Base-by-base conservation (phyloP, 1,140 invertebrate species). In the Eriocheir sinensis region DNA sequence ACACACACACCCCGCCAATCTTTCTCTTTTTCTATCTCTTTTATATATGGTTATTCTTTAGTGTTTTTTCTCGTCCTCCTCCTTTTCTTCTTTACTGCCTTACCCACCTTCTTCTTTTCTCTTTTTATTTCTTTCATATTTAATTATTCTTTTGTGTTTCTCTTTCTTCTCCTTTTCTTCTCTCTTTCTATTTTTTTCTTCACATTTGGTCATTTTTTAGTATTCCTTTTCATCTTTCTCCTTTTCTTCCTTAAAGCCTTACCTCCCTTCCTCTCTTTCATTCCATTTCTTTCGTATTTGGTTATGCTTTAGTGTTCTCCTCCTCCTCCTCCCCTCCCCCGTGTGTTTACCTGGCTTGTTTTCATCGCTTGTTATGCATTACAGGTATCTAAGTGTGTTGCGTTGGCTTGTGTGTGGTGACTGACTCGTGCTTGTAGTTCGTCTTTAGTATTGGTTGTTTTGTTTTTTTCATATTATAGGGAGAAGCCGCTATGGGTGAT, bases 401-500 rank as follows among this genome's bases (percentile, higher is more conserved):
- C 6, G 27, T 72, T 48, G 60, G 6, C 60, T 72, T 21, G 27
- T n/a, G 27, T 72, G 60, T 72, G 48, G 48, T 53, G 48, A 9
- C 21, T 3, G n/a, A 72, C n/a, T n/a, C n/a, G n/a, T 72, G 27
- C n/a, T 1, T 72, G 21, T 72, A 72, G 6, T 72, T 21, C 3
- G 21, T 21, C 60, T 72, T 72, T n/a, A n/a, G 6, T 21, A 72
- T 72, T 2, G 21, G 60, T 72, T 72, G 21, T 21, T 21, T 1
- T 72, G 60, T 72, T 4, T 86, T 86, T 86, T 6, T 0, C 36
- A 32, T 32, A 72, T 27, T 27, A 2, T 72, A 21, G 60, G 27
- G 17, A 72, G 60, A 72, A n/a, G n/a, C 15, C 60, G n/a, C n/a
- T 72, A n/a, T 72, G 60, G 83, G 83, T 86, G 34, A 86, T 38